Evolutionary conservation across 2,888 invertebrate species (phyloP).

Genomic region (Philonicus albiceps): DNA sequence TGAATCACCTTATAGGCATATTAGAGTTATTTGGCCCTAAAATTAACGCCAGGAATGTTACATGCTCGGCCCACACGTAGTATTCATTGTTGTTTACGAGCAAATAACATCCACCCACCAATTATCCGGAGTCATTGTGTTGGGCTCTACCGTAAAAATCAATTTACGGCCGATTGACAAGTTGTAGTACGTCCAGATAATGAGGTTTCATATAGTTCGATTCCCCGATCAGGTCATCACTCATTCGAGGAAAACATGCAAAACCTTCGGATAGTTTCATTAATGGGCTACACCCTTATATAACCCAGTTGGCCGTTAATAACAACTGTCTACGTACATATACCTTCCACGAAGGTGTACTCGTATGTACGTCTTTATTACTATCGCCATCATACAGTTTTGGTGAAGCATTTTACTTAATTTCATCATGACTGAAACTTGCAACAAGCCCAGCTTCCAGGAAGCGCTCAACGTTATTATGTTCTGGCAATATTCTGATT

Average conservation of each 20-base stretch:
- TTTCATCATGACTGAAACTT: neutral
- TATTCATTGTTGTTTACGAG: neutral
- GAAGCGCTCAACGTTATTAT: neutral
- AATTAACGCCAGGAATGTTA: neutral
- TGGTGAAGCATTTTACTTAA: neutral
- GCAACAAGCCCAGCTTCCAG: neutral
- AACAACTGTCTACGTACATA: neutral
- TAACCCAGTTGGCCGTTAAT: neutral
- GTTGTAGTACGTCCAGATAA: neutral
- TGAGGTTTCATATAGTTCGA: neutral
- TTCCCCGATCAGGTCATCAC: neutral
- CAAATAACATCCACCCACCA: neutral
- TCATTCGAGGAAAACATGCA: neutral
- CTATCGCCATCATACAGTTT: neutral
- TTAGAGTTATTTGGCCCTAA: neutral
- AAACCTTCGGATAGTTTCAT: neutral
- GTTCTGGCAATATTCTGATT: neutral
- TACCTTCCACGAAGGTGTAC: neutral
- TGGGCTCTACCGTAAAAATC: neutral
- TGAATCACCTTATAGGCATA: neutral
- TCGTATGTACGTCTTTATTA: neutral
- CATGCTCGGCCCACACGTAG: neutral
- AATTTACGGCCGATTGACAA: neutral
- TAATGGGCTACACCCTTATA: neutral
- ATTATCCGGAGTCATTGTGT: neutral